These are phyloP conservation scores for Atherinomorus stipes DNA, from an alignment of 2,113 vertebrate species.

Conservation along the genomic window DNA sequence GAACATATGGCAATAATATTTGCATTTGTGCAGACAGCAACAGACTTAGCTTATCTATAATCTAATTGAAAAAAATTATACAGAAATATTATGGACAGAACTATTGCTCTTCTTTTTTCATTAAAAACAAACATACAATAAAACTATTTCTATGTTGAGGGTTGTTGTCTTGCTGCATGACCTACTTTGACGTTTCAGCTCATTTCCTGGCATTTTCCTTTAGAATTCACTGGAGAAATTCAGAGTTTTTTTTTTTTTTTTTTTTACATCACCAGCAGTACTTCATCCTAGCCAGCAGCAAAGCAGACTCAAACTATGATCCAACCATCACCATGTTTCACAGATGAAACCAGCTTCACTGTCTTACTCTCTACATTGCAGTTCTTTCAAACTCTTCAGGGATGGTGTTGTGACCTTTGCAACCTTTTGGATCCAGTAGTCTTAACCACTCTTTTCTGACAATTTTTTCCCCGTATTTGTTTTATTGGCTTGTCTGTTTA, in stretches of 20 bases:
- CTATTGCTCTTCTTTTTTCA: too few relatives aligned
- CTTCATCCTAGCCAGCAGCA: not conserved
- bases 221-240: too few relatives aligned
- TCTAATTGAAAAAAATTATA: too few relatives aligned
- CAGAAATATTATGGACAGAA: too few relatives aligned
- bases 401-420: not conserved
- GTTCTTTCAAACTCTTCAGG: not conserved
- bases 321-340: not conserved
- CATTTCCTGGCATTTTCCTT: too few relatives aligned
- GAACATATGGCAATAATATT: conserved; percentile 12
- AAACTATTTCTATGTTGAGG: too few relatives aligned
- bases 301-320: not conserved
- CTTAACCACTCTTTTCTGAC: not conserved
- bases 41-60: not conserved
- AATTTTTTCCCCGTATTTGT: not conserved
- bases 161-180: too few relatives aligned
- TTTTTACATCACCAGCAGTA: not conserved
- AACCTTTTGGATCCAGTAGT: not conserved
- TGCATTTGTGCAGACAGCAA: conserved; percentile 2
- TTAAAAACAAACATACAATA: too few relatives aligned
- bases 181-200: too few relatives aligned
- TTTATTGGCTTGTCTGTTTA: too few relatives aligned
- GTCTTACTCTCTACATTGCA: not conserved
- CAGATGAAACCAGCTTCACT: not conserved
- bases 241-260: too few relatives aligned